phyloP scores from a whole-genome alignment of 2,797 vertebrate species.

The Knipowitschia caucasica region DNA sequence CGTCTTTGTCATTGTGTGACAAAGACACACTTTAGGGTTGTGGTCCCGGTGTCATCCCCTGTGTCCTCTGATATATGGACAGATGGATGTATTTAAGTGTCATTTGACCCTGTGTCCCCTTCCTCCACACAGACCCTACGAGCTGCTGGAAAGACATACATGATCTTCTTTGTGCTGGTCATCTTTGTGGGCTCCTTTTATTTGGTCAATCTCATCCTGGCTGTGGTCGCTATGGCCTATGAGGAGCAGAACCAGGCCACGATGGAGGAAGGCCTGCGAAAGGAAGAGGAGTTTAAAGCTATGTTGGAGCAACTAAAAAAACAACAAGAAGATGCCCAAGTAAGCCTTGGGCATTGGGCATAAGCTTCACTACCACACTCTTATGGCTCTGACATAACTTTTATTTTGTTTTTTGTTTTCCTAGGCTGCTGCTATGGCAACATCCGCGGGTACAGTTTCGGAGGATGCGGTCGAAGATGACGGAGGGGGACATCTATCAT shows the following conservation, averaged over 20 bases:
- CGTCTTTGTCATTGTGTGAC: conserved; percentile 19
- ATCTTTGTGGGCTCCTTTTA: conserved; percentile 99
- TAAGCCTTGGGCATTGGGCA: conserved; percentile 35
- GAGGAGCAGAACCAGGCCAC: conserved; percentile 99
- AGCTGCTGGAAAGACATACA: conserved; percentile 98
- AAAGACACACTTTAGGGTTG: not conserved
- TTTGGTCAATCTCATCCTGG: conserved; percentile 95
- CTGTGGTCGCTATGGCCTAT: conserved; percentile 98
- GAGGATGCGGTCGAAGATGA: conserved; percentile 95
- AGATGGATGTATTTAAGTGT: too few relatives aligned
- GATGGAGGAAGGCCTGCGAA: conserved; percentile 90
- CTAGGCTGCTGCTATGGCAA: conserved; percentile 91
- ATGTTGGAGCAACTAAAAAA: conserved; percentile 96
- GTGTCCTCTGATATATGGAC: too few relatives aligned
- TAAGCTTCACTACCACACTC: not conserved
- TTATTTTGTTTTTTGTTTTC: not conserved
- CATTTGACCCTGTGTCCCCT: not conserved
- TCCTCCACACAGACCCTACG: conserved; percentile 81
- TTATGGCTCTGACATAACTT: not conserved
- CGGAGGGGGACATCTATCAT: conserved; percentile 86
- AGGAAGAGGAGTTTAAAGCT: conserved; percentile 94
- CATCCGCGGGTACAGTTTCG: conserved; percentile 93
- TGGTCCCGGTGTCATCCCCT: conserved; percentile 17
- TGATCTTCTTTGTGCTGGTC: conserved; percentile 98
- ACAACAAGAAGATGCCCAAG: conserved; percentile 94